These are phyloP conservation scores for Carposina sasakii DNA, from an alignment of 1,140 invertebrate species.

Conservation along the genomic window DNA sequence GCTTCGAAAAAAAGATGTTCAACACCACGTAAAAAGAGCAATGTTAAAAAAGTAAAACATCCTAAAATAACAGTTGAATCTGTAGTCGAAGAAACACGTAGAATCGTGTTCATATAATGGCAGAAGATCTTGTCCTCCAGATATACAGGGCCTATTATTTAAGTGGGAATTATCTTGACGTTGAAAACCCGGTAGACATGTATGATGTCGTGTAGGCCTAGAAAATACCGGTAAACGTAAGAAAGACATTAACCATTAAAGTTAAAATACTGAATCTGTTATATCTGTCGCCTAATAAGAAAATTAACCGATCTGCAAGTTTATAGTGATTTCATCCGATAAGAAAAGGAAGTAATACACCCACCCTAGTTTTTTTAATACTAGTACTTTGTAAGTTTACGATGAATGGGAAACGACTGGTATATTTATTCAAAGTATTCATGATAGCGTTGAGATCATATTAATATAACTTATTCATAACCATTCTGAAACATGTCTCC, in stretches of 20 bases:
- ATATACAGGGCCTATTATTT: too few relatives aligned
- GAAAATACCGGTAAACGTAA: conserved; percentile 21
- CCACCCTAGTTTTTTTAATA: too few relatives aligned
- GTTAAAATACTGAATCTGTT: conserved; percentile 58
- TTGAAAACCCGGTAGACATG: too few relatives aligned
- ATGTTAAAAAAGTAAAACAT: conserved; percentile 18
- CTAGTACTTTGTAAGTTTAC: too few relatives aligned
- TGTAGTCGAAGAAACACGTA: conserved; percentile 38
- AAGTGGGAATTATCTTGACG: too few relatives aligned
- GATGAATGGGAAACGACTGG: too few relatives aligned
- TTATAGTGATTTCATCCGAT: too few relatives aligned
- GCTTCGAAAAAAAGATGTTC: conserved; percentile 49
- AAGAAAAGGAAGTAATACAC: too few relatives aligned
- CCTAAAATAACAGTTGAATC: conserved; percentile 22
- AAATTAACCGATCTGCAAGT: too few relatives aligned
- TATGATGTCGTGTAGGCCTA: too few relatives aligned
- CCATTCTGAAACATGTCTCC: conserved; percentile 58
- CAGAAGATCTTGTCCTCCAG: conserved; percentile 43
- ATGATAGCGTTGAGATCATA: conserved; percentile 50
- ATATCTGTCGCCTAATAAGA: too few relatives aligned
- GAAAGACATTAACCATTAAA: conserved; percentile 53
- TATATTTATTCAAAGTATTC: conserved; percentile 22
- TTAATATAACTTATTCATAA: conserved; percentile 33
- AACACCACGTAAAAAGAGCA: conserved; percentile 49
- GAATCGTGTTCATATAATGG: conserved; percentile 36